Evolutionary conservation across 2,888 invertebrate species (phyloP).

Genomic region (Hirtodrosophila confusa): DNA sequence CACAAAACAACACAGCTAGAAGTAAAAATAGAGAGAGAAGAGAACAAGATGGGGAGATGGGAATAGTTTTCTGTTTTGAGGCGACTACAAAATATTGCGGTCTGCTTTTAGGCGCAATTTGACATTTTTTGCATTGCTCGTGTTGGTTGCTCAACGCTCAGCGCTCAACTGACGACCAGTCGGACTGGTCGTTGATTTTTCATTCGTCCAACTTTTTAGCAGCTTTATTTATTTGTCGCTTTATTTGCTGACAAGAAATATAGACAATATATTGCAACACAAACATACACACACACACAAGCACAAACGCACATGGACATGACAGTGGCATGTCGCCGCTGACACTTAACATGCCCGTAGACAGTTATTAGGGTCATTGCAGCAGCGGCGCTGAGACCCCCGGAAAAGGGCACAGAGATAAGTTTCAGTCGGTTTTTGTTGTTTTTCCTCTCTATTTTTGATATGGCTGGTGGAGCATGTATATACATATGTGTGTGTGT

Average conservation of each 20-base stretch:
- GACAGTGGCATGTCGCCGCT: slow-evolving; percentile 76
- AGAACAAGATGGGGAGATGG: slow-evolving; percentile 19
- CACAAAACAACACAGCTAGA: slow-evolving; percentile 52
- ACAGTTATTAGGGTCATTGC: slow-evolving; percentile 81
- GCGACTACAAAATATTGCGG: slow-evolving; percentile 72
- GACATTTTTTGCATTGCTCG: slow-evolving; percentile 64
- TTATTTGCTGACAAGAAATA: slow-evolving; percentile 80
- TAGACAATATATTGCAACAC: slow-evolving; percentile 73
- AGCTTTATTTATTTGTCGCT: slow-evolving; percentile 78
- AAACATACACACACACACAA: slow-evolving; percentile 23
- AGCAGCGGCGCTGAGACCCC: slow-evolving; percentile 43
- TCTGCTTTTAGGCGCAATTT: slow-evolving; percentile 77
- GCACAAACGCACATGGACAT: slow-evolving; percentile 48
- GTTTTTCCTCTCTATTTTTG: slow-evolving; percentile 21
- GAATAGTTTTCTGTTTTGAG: slow-evolving; percentile 51
- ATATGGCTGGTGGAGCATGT: slow-evolving; percentile 26
- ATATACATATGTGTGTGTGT: too few species aligned
- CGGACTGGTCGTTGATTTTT: slow-evolving; percentile 56
- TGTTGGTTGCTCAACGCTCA: neutral
- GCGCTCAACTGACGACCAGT: slow-evolving; percentile 12
- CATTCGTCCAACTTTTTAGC: slow-evolving; percentile 69
- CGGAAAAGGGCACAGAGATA: slow-evolving; percentile 49
- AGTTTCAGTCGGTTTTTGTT: slow-evolving; percentile 37
- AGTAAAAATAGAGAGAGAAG: slow-evolving; percentile 3
- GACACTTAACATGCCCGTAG: slow-evolving; percentile 80